These are phyloP conservation scores for Trisateles emortualis DNA, from an alignment of 2,888 invertebrate species.

Conservation along the genomic window DNA sequence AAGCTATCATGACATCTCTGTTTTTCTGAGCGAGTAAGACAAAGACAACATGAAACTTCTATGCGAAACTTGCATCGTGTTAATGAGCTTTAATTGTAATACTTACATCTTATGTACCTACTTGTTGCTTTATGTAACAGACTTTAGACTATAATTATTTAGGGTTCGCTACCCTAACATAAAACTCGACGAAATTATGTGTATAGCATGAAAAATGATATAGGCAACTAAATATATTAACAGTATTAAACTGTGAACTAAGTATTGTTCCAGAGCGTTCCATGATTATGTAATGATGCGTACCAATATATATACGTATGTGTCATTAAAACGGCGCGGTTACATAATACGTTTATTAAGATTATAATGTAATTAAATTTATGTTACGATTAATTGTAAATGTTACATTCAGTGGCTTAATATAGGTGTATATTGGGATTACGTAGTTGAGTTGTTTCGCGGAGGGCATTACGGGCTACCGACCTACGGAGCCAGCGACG, in stretches of 20 bases:
- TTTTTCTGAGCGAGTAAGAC: neutral
- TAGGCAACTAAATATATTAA: slow-evolving; percentile 47
- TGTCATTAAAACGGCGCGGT: slow-evolving; percentile 45
- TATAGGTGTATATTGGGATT: slow-evolving; percentile 72
- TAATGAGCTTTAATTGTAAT: slow-evolving; percentile 20
- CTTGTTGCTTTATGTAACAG: slow-evolving; percentile 22
- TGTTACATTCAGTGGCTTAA: slow-evolving; percentile 75
- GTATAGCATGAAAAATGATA: slow-evolving; percentile 40
- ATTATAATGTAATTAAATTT: slow-evolving; percentile 62
- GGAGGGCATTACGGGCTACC: slow-evolving; percentile 40
- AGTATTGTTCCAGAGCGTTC: slow-evolving; percentile 57
- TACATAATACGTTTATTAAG: slow-evolving; percentile 45
- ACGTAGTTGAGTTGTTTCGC: slow-evolving; percentile 63
- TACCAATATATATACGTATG: slow-evolving; percentile 46
- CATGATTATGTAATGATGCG: slow-evolving; percentile 47
- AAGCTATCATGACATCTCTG: neutral
- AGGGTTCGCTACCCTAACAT: slow-evolving; percentile 22
- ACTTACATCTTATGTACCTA: slow-evolving; percentile 14
- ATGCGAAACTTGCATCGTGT: slow-evolving; percentile 1
- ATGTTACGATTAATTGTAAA: slow-evolving; percentile 69
- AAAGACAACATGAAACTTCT: too few relatives aligned
- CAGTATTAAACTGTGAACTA: slow-evolving; percentile 76
- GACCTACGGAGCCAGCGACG: slow-evolving; percentile 50
- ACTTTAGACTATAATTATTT: slow-evolving; percentile 35
- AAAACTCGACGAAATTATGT: slow-evolving; percentile 26